Conservation (phyloP, 2,797 vertebrate species). For the Glyptemys insculpta region DNA sequence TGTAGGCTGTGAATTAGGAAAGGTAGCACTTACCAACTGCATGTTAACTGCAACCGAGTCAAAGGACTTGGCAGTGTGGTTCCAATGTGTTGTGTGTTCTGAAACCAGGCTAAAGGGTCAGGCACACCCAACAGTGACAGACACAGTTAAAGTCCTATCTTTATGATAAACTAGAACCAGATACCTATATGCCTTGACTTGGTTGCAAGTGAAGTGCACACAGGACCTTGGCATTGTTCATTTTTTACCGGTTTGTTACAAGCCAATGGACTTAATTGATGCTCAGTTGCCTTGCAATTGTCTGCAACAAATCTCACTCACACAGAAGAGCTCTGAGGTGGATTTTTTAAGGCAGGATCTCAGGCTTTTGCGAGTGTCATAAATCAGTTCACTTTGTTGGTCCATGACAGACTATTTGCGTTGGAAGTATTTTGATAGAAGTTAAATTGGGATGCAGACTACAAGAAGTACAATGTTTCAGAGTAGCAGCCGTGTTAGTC, state of each 20-base stretch:
- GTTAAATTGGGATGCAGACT: not conserved
- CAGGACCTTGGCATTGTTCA: fast-evolving
- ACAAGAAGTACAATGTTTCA: not conserved
- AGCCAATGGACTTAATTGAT: not conserved
- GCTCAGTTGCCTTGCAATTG: not conserved
- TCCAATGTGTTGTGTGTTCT: not conserved
- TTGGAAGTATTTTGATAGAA: not conserved
- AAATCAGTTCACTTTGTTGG: not conserved
- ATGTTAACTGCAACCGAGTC: not conserved
- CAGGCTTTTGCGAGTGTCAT: not conserved
- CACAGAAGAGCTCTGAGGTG: not conserved
- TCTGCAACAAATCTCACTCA: not conserved
- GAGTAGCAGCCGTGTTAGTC: too few relatives aligned
- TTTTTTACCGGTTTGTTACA: not conserved
- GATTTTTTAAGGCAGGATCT: not conserved
- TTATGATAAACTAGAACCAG: not conserved
- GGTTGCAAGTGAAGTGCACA: not conserved
- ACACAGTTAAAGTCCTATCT: constrained; percentile 12
- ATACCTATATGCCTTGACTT: fast-evolving
- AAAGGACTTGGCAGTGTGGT: not conserved
- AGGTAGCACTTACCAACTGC: not conserved
- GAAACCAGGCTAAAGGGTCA: not conserved
- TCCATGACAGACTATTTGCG: not conserved
- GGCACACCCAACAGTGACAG: constrained; percentile 31
- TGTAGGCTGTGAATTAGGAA: constrained; percentile 33